These are phyloP conservation scores for Melitaea athalia DNA, from an alignment of 2,888 invertebrate genomes.

Conservation along the genomic window DNA sequence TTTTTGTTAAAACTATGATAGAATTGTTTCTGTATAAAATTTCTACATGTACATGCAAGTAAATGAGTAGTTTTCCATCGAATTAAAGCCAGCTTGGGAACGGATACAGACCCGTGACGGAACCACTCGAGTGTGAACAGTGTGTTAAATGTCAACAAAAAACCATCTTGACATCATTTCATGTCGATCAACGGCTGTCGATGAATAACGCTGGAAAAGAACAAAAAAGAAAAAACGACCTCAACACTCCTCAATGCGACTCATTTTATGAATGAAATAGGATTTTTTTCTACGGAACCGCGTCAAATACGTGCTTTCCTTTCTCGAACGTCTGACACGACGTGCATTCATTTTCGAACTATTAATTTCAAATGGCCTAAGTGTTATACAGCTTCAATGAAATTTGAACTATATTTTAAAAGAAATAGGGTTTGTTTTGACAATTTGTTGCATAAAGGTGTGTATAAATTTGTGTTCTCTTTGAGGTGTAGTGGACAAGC, in stretches of 20 bases:
- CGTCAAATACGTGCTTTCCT: constrained; percentile 81
- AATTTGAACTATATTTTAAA: constrained; percentile 41
- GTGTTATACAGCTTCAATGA: constrained; percentile 17
- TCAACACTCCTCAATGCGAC: constrained; percentile 69
- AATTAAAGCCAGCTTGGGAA: constrained; percentile 27
- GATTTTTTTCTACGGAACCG: constrained; percentile 72
- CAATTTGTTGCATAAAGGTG: constrained; percentile 44
- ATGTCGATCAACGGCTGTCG: constrained; percentile 70
- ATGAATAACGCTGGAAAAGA: constrained; percentile 50
- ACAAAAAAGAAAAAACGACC: constrained; percentile 59
- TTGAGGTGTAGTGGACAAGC: constrained; percentile 57
- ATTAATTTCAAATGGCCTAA: constrained; percentile 55
- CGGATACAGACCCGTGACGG: constrained; percentile 55
- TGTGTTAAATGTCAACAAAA: constrained; percentile 66
- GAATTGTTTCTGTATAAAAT: background rate
- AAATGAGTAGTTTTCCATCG: constrained; percentile 4
- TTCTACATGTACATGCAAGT: background rate
- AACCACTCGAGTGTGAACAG: constrained; percentile 70
- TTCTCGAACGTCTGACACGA: constrained; percentile 63
- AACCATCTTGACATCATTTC: constrained; percentile 75
- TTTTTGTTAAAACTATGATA: no score
- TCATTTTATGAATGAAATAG: constrained; percentile 82
- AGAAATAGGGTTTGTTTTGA: constrained; percentile 40
- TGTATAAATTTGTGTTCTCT: constrained; percentile 54
- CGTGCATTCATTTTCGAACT: constrained; percentile 77